Base-by-base conservation (phyloP, 2,113 vertebrate species). In the Brachionichthys hirsutus region DNA sequence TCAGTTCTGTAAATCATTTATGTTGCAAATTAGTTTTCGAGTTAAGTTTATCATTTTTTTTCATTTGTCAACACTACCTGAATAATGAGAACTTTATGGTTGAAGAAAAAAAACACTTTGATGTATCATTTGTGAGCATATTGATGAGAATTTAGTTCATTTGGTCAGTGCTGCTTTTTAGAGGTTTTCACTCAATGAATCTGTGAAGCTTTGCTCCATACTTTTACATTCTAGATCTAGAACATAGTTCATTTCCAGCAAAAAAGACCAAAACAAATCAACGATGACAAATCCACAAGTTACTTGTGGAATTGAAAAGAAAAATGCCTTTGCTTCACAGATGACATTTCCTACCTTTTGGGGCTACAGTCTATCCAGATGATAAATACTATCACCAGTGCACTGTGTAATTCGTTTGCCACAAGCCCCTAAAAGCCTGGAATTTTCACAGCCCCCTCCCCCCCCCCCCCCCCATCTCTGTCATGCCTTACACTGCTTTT, bases 401-500 rank as follows among this genome's bases (percentile, higher is more conserved):
- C 12, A 58, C 54, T 73, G 54, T 80, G 50, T 62, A 73, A 57
- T 75, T 60, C 76, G 42, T 69, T 71, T 36, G 56, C 60, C 76
- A 67, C 22, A 70, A 86, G 86, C 85, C 86, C 88, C 85, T 85
- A 72, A 88, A 92, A 80, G 86, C 77, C 78, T 85, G 86, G 75
- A 62, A 87, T 85, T 83, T 71, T 81, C 71, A 75, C 67, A 75
- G 77, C 82, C 80, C 60, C 77, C 76, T 70, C 8, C 8, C 6
- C 6, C 6, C 24, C 6, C 6, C 6, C 6, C 24, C 6, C 67
- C 77, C 73, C 86, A 90, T 90, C 54, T 82, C 52, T 85, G 56
- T 87, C 90, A 91, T 86, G 81, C 77, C 73, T 90, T 87, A 82
- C 71, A 87, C 82, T 86, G 85, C 82, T 91, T 91, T n/a, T 88